A percentile compares a stretch with the other conserved stretches of the same genome.
phyloP scores from a whole-genome alignment of 2,888 invertebrate species.

The Drosophila siamana region DNA sequence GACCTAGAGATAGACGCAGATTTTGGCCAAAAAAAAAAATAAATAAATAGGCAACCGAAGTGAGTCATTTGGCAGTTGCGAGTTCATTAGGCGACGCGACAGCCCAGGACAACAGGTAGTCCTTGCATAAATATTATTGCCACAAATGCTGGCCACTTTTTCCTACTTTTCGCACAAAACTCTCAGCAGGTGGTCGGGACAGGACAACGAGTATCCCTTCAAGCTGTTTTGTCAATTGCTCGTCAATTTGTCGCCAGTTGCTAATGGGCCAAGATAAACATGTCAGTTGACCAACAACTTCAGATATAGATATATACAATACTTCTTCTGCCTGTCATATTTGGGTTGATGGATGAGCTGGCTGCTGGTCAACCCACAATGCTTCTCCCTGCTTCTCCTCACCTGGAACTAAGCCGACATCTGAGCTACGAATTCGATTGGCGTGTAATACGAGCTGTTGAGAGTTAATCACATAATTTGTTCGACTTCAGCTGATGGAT shows the following conservation, averaged over 20 bases:
- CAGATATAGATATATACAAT: too few species aligned
- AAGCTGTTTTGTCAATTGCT: constrained; percentile 20
- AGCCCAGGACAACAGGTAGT: constrained; percentile 40
- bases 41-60: constrained; percentile 7
- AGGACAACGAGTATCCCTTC: constrained; percentile 13
- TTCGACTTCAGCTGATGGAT: background rate
- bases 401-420: constrained; percentile 45
- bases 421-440: constrained; percentile 45
- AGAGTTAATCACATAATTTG: constrained; percentile 27
- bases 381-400: constrained; percentile 20
- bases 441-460: constrained; percentile 31
- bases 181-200: constrained; percentile 73
- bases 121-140: constrained; percentile 74
- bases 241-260: constrained; percentile 79
- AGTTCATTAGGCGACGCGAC: constrained; percentile 62
- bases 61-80: constrained; percentile 69
- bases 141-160: constrained; percentile 57
- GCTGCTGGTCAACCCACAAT: constrained; percentile 16
- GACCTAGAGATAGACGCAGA: constrained; percentile 13
- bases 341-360: constrained; percentile 66
- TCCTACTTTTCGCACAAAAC: constrained; percentile 79
- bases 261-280: constrained; percentile 61
- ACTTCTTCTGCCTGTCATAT: constrained; percentile 49
- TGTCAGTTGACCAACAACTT: too few species aligned
- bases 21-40: constrained; percentile 45